A percentile compares a stretch with the other conserved stretches of the same genome.
Evolutionary conservation across 2,888 invertebrate species (phyloP).

Genomic region (Cylindroiulus punctatus): DNA sequence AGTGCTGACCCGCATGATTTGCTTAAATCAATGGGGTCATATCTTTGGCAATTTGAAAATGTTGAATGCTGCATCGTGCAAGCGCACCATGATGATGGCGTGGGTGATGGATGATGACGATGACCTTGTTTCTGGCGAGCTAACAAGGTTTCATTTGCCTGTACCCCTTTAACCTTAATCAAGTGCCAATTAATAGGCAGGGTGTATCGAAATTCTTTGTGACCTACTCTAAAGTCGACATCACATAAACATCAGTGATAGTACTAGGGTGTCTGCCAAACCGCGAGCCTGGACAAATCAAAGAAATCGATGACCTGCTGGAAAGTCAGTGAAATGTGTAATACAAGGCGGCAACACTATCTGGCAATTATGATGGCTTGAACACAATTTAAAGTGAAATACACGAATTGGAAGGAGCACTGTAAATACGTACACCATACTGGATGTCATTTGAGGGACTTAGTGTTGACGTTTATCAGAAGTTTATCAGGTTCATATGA

Average conservation of each 20-base stretch:
- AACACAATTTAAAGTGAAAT: too few relatives aligned
- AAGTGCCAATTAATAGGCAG: background rate
- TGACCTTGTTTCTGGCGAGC: constrained; percentile 6
- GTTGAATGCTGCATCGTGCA: background rate
- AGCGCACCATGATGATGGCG: background rate
- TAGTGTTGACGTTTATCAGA: too few relatives aligned
- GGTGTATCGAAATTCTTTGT: background rate
- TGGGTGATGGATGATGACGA: constrained; percentile 27
- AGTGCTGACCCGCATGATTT: background rate
- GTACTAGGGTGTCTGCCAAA: too few relatives aligned
- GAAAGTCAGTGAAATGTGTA: too few relatives aligned
- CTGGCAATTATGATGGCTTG: too few relatives aligned
- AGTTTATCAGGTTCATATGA: too few relatives aligned
- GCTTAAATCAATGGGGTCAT: background rate
- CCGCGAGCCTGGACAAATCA: too few relatives aligned
- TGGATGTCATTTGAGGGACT: too few relatives aligned
- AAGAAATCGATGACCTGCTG: too few relatives aligned
- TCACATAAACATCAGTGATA: background rate
- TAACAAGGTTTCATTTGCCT: background rate
- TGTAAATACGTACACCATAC: too few relatives aligned
- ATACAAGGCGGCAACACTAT: too few relatives aligned
- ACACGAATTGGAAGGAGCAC: too few relatives aligned
- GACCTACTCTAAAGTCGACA: background rate
- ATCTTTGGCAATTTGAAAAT: background rate
- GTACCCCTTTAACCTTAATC: constrained; percentile 18